A percentile compares a stretch with the other conserved stretches of the same genome.
phyloP scores from a whole-genome alignment of 1,140 invertebrate species.

The Drosophila nikananu region DNA sequence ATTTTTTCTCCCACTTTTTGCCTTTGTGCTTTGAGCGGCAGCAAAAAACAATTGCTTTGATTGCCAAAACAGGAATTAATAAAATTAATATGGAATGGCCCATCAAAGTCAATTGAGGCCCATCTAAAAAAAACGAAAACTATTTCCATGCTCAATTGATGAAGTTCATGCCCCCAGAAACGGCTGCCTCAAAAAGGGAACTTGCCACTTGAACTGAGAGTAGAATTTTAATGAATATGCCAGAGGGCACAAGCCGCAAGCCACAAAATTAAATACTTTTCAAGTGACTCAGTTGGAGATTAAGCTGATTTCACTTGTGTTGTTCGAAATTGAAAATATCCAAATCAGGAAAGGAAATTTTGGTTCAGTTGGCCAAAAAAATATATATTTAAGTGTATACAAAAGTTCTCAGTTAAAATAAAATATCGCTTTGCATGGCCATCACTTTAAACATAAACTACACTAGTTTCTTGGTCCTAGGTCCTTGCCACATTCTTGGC shows the following conservation, averaged over 20 bases:
- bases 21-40: conserved; percentile 11
- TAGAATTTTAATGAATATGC: conserved; percentile 47
- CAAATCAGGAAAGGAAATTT: background rate
- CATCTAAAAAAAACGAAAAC: conserved; percentile 50
- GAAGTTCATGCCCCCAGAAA: conserved; percentile 62
- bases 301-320: conserved; percentile 31
- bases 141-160: conserved; percentile 77
- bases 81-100: conserved; percentile 67
- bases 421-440: background rate
- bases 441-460: background rate
- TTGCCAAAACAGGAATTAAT: conserved; percentile 69
- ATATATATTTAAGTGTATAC: background rate
- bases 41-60: conserved; percentile 62
- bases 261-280: conserved; percentile 32
- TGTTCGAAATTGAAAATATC: conserved; percentile 3
- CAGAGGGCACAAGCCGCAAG: conserved; percentile 28
- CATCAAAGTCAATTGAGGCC: conserved; percentile 64
- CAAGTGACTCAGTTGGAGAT: conserved; percentile 45
- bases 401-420: background rate
- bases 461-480: background rate
- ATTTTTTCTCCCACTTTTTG: conserved; percentile 11
- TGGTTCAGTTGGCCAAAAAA: background rate
- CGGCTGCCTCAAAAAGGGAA: conserved; percentile 50
- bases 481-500: background rate
- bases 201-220: conserved; percentile 65